phyloP scores from a whole-genome alignment of 2,888 invertebrate species.

The Hymenopus coronatus region DNA sequence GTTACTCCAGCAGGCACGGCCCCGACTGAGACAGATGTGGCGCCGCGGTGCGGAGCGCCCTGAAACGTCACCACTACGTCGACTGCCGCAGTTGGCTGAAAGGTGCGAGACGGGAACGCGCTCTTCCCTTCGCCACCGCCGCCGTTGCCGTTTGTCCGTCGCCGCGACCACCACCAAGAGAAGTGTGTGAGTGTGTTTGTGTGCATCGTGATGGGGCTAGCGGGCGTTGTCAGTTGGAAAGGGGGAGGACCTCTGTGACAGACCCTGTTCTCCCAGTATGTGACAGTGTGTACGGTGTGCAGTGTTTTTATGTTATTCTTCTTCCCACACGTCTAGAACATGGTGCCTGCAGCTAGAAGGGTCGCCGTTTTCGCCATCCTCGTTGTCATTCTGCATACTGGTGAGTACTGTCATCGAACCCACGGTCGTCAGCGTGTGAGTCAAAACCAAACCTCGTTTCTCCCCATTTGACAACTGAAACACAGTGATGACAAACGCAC shows the following conservation, averaged over 20 bases:
- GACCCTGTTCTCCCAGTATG: not conserved
- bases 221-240: not conserved
- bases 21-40: not conserved
- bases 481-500: no score
- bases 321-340: not conserved
- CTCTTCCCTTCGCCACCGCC: not conserved
- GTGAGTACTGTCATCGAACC: not conserved
- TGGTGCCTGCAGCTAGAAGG: not conserved
- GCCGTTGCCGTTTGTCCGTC: not conserved
- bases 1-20: not conserved
- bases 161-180: not conserved
- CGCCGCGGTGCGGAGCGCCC: no score
- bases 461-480: no score
- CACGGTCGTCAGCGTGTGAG: no score
- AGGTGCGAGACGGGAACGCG: not conserved
- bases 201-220: not conserved
- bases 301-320: not conserved
- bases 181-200: not conserved
- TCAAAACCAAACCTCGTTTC: no score
- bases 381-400: not conserved
- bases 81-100: not conserved
- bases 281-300: not conserved
- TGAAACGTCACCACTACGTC: not conserved
- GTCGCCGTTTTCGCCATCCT: not conserved
- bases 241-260: not conserved